Evolutionary conservation across 2,888 invertebrate species (phyloP), one percentile per base, ranked within the genome.

Genomic region (Heterodera filipjevi): DNA sequence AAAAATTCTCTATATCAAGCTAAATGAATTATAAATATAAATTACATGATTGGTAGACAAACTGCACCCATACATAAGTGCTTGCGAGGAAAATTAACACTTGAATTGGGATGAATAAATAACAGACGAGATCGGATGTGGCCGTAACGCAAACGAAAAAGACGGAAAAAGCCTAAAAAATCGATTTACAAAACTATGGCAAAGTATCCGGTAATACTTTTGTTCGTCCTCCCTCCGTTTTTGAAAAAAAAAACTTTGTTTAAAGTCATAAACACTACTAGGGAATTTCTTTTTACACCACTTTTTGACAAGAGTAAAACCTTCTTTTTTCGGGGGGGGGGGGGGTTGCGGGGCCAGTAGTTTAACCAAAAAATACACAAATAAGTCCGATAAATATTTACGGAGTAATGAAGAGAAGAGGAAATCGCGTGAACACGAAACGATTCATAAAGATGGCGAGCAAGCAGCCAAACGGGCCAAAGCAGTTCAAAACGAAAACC

Each of bases 401-500:
- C 82, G 27, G 82, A 81, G 64, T 81, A 81, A 59, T 81, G 82
- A 27, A 81, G 71, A 46, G 82, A 81, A 30, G 82, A 81, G 39
- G 80, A 82, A 66, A 81, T 83, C 19, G 82, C 83, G 27, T 81
- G 82, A 30, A 81, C 77, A n/a, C 82, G 79, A 46, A 81, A 83
- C 14, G 81, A 81, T 49, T 81, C 82, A 75, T 81, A 81, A 27
- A 81, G 74, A 71, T 81, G 83, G 91, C 96, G 93, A 86, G 96
- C 92, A 89, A 98, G 93, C 89, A 98, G 93, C 95, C 96, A 97
- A 91, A 97, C 95, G 77, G 98, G 97, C 96, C 96, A 98, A 90
- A 98, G 93, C 92, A 96, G 96, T 92, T 98, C 98, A 92, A 98
- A 96, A 89, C 98, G 94, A 92, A 98, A 96, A 92, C 97, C 97